Conservation (phyloP, 2,113 vertebrate genomes). For the Amphiprion ocellaris region DNA sequence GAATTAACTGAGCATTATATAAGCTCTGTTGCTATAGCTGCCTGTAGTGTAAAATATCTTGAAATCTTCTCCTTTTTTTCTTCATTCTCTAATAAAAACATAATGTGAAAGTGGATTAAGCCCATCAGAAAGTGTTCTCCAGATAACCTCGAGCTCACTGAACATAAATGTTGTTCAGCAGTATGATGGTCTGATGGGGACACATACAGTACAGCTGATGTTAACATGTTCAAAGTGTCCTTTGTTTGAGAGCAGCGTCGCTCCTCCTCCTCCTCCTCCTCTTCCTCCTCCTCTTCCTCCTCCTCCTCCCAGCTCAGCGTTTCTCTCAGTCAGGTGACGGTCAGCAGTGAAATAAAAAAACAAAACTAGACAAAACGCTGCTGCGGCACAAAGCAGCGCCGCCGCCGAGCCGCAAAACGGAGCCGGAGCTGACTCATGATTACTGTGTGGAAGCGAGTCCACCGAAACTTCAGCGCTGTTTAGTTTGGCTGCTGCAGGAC, state of each 20-base stretch:
- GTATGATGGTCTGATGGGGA: conserved; percentile 9
- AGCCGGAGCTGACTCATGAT: conserved; percentile 61
- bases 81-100: too few relatives aligned
- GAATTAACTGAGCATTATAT: too few relatives aligned
- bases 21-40: too few relatives aligned
- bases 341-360: conserved; percentile 55
- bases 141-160: not conserved
- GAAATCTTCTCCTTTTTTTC: too few relatives aligned
- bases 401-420: not conserved
- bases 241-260: conserved; percentile 55
- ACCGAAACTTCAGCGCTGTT: conserved; percentile 21
- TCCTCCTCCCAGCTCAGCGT: conserved; percentile 69
- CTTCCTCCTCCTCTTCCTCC: too few relatives aligned
- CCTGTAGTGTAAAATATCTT: too few relatives aligned
- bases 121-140: too few relatives aligned
- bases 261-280: conserved; percentile 63
- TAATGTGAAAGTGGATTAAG: too few relatives aligned
- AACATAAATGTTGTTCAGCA: not conserved
- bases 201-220: conserved; percentile 25
- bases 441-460: conserved; percentile 31
- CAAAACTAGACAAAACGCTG: conserved; percentile 40
- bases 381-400: conserved; percentile 56
- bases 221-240: conserved; percentile 48
- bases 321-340: conserved; percentile 75
- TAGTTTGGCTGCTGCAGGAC: conserved; percentile 36